These are phyloP conservation scores for Apamea anceps DNA, from an alignment of 2,888 invertebrate species.

Conservation along the genomic window DNA sequence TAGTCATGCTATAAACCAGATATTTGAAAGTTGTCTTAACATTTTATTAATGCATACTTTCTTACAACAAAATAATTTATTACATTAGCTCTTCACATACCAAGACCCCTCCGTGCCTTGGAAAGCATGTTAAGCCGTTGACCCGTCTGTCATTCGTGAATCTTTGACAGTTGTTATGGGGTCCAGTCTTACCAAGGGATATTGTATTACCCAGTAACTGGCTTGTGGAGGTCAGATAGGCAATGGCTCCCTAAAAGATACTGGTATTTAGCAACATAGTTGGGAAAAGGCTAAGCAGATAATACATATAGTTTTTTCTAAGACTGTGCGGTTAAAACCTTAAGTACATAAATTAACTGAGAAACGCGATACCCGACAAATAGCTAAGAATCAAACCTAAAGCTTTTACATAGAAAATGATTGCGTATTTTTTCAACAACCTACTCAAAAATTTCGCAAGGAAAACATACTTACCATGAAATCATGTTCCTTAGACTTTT, in stretches of 20 bases:
- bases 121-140: too few relatives aligned
- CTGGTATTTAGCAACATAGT: too few relatives aligned
- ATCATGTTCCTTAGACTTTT: conserved; percentile 32
- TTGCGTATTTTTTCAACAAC: not conserved
- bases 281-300: too few relatives aligned
- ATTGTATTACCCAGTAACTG: too few relatives aligned
- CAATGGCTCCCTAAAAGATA: too few relatives aligned
- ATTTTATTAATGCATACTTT: not conserved
- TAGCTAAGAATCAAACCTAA: not conserved
- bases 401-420: not conserved
- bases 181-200: too few relatives aligned
- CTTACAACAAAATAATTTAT: not conserved
- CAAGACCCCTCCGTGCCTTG: too few relatives aligned
- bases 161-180: too few relatives aligned
- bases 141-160: too few relatives aligned
- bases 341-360: not conserved
- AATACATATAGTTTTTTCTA: too few relatives aligned
- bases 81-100: too few relatives aligned
- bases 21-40: not conserved
- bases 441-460: not conserved
- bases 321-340: not conserved
- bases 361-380: not conserved
- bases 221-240: too few relatives aligned
- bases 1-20: not conserved
- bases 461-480: conserved; percentile 56